A percentile compares a stretch with the other conserved stretches of the same genome.
Evolutionary conservation across 2,113 vertebrate genomes (phyloP).

Genomic region (Calyptomena viridis): DNA sequence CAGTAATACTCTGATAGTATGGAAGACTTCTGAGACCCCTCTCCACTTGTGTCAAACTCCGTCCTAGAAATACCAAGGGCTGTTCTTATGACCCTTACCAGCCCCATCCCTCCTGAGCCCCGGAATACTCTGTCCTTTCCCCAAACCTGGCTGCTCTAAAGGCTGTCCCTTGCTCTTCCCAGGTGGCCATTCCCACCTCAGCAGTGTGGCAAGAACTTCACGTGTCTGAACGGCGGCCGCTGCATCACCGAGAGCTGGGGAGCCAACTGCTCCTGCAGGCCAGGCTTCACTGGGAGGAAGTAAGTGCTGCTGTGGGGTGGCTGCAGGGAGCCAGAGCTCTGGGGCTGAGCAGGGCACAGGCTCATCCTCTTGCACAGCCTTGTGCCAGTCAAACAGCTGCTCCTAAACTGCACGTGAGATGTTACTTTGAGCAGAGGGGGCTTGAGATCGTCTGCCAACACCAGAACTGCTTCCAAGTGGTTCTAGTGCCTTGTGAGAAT

Average conservation of each 20-base stretch:
- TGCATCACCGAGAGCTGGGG: slow-evolving; percentile 78
- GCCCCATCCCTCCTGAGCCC: not conserved
- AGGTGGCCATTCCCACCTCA: slow-evolving; percentile 83
- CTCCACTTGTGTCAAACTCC: not conserved
- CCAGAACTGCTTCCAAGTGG: not conserved
- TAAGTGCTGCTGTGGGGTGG: slow-evolving; percentile 27
- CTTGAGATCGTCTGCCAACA: not conserved
- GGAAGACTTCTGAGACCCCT: not conserved
- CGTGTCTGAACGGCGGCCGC: slow-evolving; percentile 78
- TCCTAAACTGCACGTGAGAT: not conserved
- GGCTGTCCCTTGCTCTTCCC: not conserved
- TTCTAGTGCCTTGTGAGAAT: not conserved
- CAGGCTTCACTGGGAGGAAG: slow-evolving; percentile 82
- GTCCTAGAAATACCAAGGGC: not conserved
- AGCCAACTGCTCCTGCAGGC: slow-evolving; percentile 89
- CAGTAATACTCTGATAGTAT: not conserved
- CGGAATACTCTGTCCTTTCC: not conserved
- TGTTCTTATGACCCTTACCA: accelerated
- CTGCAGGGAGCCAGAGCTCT: not conserved
- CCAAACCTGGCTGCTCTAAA: not conserved
- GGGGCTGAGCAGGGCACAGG: not conserved
- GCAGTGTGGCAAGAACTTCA: slow-evolving; percentile 77
- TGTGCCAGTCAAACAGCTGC: not conserved
- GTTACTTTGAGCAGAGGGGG: not conserved
- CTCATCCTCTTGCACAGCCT: not conserved